Evolutionary conservation across 1,140 invertebrate genomes (phyloP), one percentile per base, ranked within the genome.

Genomic region (Campoletis sonorensis): DNA sequence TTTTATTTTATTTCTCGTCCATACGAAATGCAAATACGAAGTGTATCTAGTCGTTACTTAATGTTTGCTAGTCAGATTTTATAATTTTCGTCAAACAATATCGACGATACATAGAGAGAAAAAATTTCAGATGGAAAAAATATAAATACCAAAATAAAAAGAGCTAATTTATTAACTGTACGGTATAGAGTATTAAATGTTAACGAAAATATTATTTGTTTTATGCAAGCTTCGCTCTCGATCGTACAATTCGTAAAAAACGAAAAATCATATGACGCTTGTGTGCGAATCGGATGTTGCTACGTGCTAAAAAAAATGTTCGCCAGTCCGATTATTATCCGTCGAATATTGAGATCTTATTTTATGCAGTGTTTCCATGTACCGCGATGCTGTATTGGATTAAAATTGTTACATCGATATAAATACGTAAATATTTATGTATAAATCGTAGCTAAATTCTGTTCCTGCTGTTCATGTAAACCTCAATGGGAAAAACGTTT

Each of bases 1-100:
- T 23, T n/a, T 58, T 58, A 7, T 58, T 64, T 64, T 27, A 10
- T 64, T 23, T 64, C 23, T 64, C 26, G 13, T 64, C 61, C 4
- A 27, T 11, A 15, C 4, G 16, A 45, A 72, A 72, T 40, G 68
- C 68, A 70, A 72, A 72, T 49, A 72, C 37, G 70, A 72, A 45
- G 73, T 84, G 71, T 86, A 85, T 90, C 89, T 91, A 91, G 90
- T 91, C 89, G 86, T 87, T 89, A 90, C 84, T 89, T 87, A 87
- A 90, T 89, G 84, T 85, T 85, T 89, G 85, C 89, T 90, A 91
- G 90, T 91, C 90, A 90, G 87, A 68, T 85, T 86, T 86, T 90
- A 85, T 86, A 90, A 89, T 86, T 81, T 86, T 49, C 61, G 61
- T 64, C 23, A 27, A 64, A 64, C 23, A 64, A 54, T 54, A 54